Evolutionary conservation across 1,140 invertebrate genomes (phyloP), one percentile per base, ranked within the genome.

Genomic region (Drosophila subobscura): DNA sequence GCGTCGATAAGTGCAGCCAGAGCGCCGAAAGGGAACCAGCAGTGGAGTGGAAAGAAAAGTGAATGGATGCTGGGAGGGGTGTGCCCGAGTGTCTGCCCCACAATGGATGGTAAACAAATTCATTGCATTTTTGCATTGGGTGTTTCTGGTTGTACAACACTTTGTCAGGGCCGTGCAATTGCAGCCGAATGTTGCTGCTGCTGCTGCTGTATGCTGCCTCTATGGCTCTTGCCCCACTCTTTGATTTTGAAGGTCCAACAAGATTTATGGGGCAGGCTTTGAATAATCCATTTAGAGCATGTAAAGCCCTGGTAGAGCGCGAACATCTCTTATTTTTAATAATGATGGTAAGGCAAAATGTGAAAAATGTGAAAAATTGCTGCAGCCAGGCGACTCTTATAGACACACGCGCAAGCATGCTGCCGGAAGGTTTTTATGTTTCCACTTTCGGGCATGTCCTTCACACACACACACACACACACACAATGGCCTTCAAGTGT

Each of bases 261-360:
- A 55, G 55, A 66, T 58, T 67, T 59, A 66, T 56, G 71, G 75
- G 37, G 60, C 63, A 49, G 79, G 79, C 77, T 77, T 77, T 86
- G 77, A 81, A 86, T 88, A 81, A 86, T 88, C 83, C 81, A 86
- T 85, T 86, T 71, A 81, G 65, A 77, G 60, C 65, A 65, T 60
- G 72, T 65, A 72, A 42, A 81, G 52, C 51, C 51, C 44, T 29
- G 27, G 41, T n/a, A n/a, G 44, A 49, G 37, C 14, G 60, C 64
- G 16, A 58, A 46, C 66, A 70, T 79, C 77, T 66, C 81, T 74
- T 81, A 77, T 70, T 67, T 85, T 80, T 76, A 85, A 67, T 74
- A 86, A 88, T 56, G 75, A 88, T 68, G 55, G 40, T 45, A 25
- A 44, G 46, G 56, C 41, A 52, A 64, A 20, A 20, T 20, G 16